A percentile compares a stretch with the other conserved stretches of the same genome.
phyloP scores from a whole-genome alignment of 2,113 vertebrate species.

The Tenrec ecaudatus region DNA sequence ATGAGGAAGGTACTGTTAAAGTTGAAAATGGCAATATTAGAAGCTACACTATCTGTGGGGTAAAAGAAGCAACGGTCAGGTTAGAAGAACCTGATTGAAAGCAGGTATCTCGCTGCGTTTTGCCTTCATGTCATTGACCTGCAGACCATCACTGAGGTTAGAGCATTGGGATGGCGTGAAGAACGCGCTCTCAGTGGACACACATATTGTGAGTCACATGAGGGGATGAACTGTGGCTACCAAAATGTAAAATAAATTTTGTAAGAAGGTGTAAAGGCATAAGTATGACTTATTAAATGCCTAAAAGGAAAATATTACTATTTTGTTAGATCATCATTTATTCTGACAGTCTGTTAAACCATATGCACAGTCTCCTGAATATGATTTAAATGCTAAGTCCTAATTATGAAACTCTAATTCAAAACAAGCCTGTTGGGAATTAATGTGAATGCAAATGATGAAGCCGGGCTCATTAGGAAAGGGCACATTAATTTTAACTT shows the following conservation, averaged over 20 bases:
- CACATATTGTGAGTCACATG: neutral
- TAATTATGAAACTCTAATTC: conserved; percentile 80
- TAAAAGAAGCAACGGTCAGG: neutral
- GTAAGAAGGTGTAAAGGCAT: conserved; percentile 30
- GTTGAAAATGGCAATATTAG: neutral
- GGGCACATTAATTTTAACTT: conserved; percentile 65
- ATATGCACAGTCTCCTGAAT: conserved; percentile 68
- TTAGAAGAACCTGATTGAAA: neutral
- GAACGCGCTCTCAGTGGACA: neutral
- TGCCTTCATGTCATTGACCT: neutral
- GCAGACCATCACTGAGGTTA: neutral
- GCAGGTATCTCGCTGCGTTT: neutral
- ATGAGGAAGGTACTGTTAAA: neutral
- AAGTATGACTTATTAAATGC: conserved; percentile 38
- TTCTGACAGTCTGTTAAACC: conserved; percentile 82
- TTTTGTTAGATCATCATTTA: conserved; percentile 79
- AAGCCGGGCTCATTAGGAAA: conserved; percentile 74
- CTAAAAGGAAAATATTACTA: conserved; percentile 70
- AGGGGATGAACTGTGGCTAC: neutral
- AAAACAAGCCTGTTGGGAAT: conserved; percentile 75
- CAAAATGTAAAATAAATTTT: neutral
- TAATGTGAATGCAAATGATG: conserved; percentile 66
- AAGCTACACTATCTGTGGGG: neutral
- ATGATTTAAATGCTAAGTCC: conserved; percentile 79
- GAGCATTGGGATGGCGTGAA: neutral